These are phyloP conservation scores for Takifugu bimaculatus DNA, from an alignment of 2,113 vertebrate species.

Conservation along the genomic window DNA sequence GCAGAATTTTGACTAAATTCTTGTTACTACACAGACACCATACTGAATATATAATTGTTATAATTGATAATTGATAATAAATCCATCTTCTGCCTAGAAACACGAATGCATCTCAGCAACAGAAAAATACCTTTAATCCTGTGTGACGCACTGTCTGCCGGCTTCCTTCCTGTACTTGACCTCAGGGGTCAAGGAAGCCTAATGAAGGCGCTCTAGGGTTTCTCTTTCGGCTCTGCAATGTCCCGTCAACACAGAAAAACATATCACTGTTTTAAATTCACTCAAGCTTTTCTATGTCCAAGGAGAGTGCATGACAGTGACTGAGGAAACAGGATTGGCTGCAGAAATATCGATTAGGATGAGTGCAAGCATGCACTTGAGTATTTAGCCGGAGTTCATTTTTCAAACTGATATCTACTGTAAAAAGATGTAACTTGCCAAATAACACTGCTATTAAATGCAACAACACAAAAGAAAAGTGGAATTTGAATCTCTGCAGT, in stretches of 20 bases:
- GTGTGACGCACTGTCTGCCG: constrained; percentile 29
- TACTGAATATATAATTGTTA: too few relatives aligned
- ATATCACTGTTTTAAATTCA: constrained; percentile 18
- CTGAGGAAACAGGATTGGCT: constrained; percentile 32
- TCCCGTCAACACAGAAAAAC: constrained; percentile 16
- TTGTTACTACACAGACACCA: too few relatives aligned
- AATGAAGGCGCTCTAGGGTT: constrained; percentile 50
- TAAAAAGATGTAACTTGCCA: too few relatives aligned
- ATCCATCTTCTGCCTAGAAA: too few relatives aligned
- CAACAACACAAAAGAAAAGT: too few relatives aligned
- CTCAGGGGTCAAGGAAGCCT: constrained; percentile 55
- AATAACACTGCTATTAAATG: too few relatives aligned
- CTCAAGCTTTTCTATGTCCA: constrained; percentile 5
- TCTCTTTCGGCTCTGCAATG: constrained; percentile 11
- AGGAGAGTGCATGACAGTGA: constrained; percentile 45
- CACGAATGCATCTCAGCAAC: too few relatives aligned
- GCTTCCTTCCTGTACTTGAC: constrained; percentile 64
- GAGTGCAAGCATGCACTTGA: constrained; percentile 28
- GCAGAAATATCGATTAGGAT: constrained; percentile 54
- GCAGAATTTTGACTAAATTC: too few relatives aligned
- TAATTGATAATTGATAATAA: too few relatives aligned
- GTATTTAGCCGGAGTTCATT: constrained; percentile 14
- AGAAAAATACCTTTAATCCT: constrained; percentile 25
- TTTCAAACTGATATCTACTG: too few relatives aligned
- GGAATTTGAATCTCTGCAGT: too few relatives aligned